Evolutionary conservation across 2,797 vertebrate genomes (phyloP), one percentile per base, ranked within the genome.

Genomic region (Clarias pachynema): DNA sequence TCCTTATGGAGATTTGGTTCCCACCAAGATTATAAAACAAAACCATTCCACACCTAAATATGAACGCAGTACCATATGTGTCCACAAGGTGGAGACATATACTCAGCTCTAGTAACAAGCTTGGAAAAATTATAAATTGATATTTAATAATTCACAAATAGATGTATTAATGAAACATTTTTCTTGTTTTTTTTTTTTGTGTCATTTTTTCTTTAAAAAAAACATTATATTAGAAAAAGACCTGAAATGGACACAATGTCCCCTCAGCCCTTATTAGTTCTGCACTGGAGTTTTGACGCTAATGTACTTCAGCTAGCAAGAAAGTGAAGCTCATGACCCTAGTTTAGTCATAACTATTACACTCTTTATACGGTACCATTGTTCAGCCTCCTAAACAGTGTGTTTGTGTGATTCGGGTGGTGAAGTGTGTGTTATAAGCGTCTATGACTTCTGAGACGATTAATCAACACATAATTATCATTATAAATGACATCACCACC

Each of bases 41-140:
- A 12, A 5, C 22, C 20, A 24, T 10, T n/a, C 7, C 18, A n/a
- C 37, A n/a, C 5, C 10, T 37, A n/a, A 9, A 5, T 53, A 10
- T 34, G 29, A 66, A 29, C 63, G 29, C 44, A 53, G 6, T 53
- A 53, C 49, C 12, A 53, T 3, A 74, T 31, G 10, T 37, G 31
- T 78, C 77, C 77, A 79, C 77, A 79, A 63, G 77, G 24, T 18
- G 59, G 59, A 26, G 34, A 3, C 77, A 79, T 63, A 62, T 79
- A 44, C 6, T 63, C 16, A 18, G 22, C 31, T 62, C 5, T 16
- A 62, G 24, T 4, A 5, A 37, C 10, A 12, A 62, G 31, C 3
- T 5, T 7, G 2, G 60, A 62, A 62, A n/a, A 14, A 2, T n/a
- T 24, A n/a, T 37, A 37, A 78, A 78, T 8, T 15, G 10, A 37